These are phyloP conservation scores for Autographa pulchrina DNA, from an alignment of 2,888 invertebrate genomes.

Conservation along the genomic window DNA sequence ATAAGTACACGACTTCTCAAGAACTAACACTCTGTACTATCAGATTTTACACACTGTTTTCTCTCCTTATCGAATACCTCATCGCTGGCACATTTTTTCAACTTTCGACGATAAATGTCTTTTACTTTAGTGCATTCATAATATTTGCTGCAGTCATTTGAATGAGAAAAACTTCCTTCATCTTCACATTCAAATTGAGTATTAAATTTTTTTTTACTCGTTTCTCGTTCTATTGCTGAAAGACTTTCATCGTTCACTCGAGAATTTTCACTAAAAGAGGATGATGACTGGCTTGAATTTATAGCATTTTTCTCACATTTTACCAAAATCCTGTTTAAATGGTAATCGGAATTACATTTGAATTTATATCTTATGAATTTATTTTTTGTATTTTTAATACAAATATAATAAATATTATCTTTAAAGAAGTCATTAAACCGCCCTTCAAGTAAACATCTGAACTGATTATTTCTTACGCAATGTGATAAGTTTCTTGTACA, in stretches of 20 bases:
- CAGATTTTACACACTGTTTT: conserved; percentile 76
- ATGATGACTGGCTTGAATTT: conserved; percentile 30
- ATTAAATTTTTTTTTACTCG: conserved; percentile 30
- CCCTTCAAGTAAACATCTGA: conserved; percentile 81
- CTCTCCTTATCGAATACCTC: conserved; percentile 80
- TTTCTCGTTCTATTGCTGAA: conserved; percentile 33
- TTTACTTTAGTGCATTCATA: conserved; percentile 79
- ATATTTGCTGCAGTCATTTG: conserved; percentile 81
- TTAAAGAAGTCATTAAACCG: conserved; percentile 77
- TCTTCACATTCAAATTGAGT: conserved; percentile 59
- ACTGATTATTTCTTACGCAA: conserved; percentile 84
- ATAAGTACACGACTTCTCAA: not conserved
- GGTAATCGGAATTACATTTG: conserved; percentile 76
- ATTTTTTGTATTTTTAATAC: conserved; percentile 69
- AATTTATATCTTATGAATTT: conserved; percentile 77
- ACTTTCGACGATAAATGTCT: conserved; percentile 70
- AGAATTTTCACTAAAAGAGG: conserved; percentile 51
- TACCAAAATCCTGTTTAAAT: conserved; percentile 73
- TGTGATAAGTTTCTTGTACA: conserved; percentile 86
- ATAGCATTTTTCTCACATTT: conserved; percentile 68
- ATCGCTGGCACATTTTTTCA: conserved; percentile 80
- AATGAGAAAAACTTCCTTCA: conserved; percentile 65
- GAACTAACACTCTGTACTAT: conserved; percentile 73
- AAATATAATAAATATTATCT: conserved; percentile 83
- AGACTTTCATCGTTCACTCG: conserved; percentile 59